Evolutionary conservation across 2,888 invertebrate genomes (phyloP).

Genomic region (Dryomyza anilis): DNA sequence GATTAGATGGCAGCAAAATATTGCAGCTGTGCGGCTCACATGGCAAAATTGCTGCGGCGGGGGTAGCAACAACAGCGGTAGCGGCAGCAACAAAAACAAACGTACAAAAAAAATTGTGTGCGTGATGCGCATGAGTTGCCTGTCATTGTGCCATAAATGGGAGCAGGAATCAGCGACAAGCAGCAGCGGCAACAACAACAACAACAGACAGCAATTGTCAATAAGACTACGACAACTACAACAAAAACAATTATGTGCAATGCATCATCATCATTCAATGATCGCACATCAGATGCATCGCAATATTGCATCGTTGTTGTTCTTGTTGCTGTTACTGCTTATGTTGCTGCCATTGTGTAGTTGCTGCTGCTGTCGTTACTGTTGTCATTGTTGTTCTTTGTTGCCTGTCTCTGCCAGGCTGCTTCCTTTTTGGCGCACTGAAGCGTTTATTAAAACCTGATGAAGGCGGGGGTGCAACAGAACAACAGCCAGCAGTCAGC

Average conservation of each 20-base stretch:
- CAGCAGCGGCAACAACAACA: too few relatives aligned
- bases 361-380: neutral
- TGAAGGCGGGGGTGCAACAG: neutral
- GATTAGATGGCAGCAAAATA: slow-evolving; percentile 13
- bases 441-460: neutral
- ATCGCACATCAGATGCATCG: neutral
- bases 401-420: neutral
- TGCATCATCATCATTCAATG: neutral
- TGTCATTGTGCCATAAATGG: slow-evolving; percentile 50
- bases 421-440: neutral
- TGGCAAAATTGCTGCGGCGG: neutral
- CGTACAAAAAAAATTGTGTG: too few relatives aligned
- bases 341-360: slow-evolving; percentile 15
- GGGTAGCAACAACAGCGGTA: neutral
- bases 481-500: too few relatives aligned
- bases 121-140: slow-evolving; percentile 51
- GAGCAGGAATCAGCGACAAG: slow-evolving; percentile 34
- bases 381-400: neutral
- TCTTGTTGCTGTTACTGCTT: neutral
- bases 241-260: neutral
- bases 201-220: too few relatives aligned
- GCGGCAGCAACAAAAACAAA: too few relatives aligned
- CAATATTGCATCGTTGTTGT: neutral
- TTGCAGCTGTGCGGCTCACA: neutral
- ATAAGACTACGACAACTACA: neutral